Evolutionary conservation across 2,797 vertebrate genomes (phyloP).

Genomic region (Glossophaga mutica): DNA sequence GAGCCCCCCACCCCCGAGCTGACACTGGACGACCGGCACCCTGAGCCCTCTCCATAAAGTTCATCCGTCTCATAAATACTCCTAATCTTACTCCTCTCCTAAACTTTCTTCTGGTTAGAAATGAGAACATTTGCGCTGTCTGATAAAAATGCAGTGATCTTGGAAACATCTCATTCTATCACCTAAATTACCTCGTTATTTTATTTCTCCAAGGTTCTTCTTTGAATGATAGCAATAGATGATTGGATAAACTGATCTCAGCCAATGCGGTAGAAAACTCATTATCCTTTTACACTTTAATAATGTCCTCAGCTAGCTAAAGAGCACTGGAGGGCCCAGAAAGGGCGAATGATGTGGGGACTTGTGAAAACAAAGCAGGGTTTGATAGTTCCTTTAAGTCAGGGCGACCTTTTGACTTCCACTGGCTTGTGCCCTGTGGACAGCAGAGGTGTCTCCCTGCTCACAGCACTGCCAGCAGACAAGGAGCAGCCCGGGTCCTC

Average conservation of each 20-base stretch:
- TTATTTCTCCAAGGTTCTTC: background rate
- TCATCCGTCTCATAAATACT: background rate
- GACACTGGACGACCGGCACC: background rate
- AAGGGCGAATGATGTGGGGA: background rate
- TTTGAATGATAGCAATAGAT: background rate
- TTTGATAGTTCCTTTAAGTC: background rate
- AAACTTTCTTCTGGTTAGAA: background rate
- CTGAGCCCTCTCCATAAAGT: background rate
- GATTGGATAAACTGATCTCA: background rate
- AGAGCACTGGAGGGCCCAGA: background rate
- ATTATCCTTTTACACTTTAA: constrained; percentile 13
- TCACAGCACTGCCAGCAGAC: background rate
- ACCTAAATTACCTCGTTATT: background rate
- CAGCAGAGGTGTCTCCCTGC: background rate
- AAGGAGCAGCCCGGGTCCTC: background rate
- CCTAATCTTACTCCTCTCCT: background rate
- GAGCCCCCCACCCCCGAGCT: background rate
- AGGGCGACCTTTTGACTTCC: background rate
- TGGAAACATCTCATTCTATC: background rate
- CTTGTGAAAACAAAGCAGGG: background rate
- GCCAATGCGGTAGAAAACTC: constrained; percentile 2
- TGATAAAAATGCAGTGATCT: background rate
- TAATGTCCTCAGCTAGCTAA: background rate
- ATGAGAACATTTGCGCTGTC: background rate
- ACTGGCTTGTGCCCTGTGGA: background rate